Conservation (phyloP, 1,140 invertebrate species). For the Bombus confusus region DNA sequence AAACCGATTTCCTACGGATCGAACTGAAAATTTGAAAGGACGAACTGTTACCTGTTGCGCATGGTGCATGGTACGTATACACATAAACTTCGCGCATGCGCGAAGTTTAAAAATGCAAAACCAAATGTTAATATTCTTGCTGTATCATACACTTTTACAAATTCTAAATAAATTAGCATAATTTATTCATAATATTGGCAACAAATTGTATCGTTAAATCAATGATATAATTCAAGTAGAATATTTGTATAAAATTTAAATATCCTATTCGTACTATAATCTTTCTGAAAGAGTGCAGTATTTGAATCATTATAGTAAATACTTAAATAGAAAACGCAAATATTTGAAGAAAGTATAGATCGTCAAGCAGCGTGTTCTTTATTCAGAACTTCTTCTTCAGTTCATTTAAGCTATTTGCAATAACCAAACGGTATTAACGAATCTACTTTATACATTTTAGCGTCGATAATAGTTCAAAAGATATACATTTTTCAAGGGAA, state of each 20-base stretch:
- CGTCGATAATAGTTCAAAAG: not conserved
- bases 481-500: not conserved
- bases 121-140: not conserved
- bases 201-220: no score
- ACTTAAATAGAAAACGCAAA: not conserved
- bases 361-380: not conserved
- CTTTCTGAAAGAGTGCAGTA: not conserved
- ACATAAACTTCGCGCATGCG: conserved; percentile 29
- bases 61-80: conserved; percentile 20
- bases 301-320: not conserved
- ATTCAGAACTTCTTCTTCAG: no score
- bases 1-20: conserved; percentile 1
- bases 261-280: not conserved
- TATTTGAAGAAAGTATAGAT: conserved; percentile 10
- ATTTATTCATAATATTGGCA: not conserved
- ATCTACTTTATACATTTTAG: not conserved
- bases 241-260: not conserved
- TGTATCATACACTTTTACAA: not conserved
- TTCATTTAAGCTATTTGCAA: not conserved
- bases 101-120: not conserved
- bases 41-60: conserved; percentile 61
- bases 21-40: conserved; percentile 58
- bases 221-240: no score
- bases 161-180: not conserved
- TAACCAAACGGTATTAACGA: not conserved